Percentiles rank a stretch among this genome's conserved stretches.
phyloP scores from a whole-genome alignment of 2,888 invertebrate genomes.

The Altica lythri region DNA sequence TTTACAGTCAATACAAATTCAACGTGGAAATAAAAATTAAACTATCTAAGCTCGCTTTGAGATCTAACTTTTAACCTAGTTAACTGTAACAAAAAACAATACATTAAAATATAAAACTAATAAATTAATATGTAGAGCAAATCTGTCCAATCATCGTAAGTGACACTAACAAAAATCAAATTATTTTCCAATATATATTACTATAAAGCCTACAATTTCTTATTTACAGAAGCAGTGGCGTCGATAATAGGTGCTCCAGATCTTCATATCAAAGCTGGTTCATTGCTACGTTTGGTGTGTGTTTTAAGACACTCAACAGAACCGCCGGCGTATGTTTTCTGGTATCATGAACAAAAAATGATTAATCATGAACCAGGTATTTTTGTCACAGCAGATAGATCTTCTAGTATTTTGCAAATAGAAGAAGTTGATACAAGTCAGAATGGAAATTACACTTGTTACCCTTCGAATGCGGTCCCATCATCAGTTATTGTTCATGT shows the following conservation, averaged over 20 bases:
- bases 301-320: constrained; percentile 62
- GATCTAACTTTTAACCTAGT: too few relatives aligned
- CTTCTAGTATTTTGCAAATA: constrained; percentile 69
- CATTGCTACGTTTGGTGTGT: constrained; percentile 63
- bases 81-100: too few relatives aligned
- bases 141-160: too few relatives aligned
- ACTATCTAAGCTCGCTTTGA: too few relatives aligned
- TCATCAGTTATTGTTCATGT: constrained; percentile 71
- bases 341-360: constrained; percentile 66
- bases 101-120: too few relatives aligned
- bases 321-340: constrained; percentile 63
- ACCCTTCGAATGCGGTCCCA: constrained; percentile 68
- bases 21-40: too few relatives aligned
- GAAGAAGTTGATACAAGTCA: constrained; percentile 64
- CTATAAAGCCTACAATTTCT: background rate
- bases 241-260: constrained; percentile 65
- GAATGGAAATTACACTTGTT: constrained; percentile 73
- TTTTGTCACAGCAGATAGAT: constrained; percentile 58
- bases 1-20: too few relatives aligned
- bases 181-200: too few relatives aligned
- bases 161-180: too few relatives aligned
- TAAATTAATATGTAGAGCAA: too few relatives aligned
- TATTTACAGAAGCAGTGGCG: constrained; percentile 61
- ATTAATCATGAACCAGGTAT: constrained; percentile 66
- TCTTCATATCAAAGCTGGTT: constrained; percentile 64